Conservation (phyloP, 2,888 invertebrate genomes). For the Heteromurus nitidus region DNA sequence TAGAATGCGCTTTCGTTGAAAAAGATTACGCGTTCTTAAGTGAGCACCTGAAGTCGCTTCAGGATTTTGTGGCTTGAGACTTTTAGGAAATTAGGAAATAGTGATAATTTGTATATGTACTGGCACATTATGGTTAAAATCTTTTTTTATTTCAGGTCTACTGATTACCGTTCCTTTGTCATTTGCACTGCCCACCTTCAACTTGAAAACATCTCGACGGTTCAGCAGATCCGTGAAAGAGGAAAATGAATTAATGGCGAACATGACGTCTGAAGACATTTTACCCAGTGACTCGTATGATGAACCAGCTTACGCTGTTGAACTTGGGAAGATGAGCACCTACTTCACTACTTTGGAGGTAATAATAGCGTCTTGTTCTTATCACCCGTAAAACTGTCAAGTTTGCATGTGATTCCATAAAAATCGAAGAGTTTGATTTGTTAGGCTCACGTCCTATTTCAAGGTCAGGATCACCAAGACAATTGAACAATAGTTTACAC, state of each 20-base stretch:
- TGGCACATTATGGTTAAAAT: neutral
- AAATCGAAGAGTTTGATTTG: neutral
- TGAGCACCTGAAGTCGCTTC: too few relatives aligned
- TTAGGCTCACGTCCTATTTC: neutral
- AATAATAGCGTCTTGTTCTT: slow-evolving; percentile 15
- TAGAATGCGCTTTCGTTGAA: neutral
- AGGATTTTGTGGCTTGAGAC: neutral
- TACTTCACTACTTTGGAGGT: slow-evolving; percentile 73
- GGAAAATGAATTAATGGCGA: slow-evolving; percentile 67
- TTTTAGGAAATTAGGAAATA: neutral
- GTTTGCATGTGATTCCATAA: neutral
- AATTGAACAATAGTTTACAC: too few relatives aligned
- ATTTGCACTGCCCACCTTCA: slow-evolving; percentile 73
- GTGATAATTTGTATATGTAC: neutral
- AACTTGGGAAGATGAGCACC: slow-evolving; percentile 72
- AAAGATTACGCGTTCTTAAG: too few relatives aligned
- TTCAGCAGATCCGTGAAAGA: slow-evolving; percentile 66
- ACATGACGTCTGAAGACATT: slow-evolving; percentile 72
- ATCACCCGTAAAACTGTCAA: neutral
- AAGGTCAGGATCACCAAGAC: too few relatives aligned
- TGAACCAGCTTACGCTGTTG: slow-evolving; percentile 72
- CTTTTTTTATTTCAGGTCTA: slow-evolving; percentile 59
- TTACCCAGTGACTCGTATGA: slow-evolving; percentile 72
- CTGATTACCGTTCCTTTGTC: slow-evolving; percentile 72
- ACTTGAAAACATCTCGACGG: slow-evolving; percentile 71